Percentiles rank a stretch among this genome's conserved stretches.
phyloP scores from a whole-genome alignment of 1,140 invertebrate genomes.

The Brachionus asplanchnoidis region DNA sequence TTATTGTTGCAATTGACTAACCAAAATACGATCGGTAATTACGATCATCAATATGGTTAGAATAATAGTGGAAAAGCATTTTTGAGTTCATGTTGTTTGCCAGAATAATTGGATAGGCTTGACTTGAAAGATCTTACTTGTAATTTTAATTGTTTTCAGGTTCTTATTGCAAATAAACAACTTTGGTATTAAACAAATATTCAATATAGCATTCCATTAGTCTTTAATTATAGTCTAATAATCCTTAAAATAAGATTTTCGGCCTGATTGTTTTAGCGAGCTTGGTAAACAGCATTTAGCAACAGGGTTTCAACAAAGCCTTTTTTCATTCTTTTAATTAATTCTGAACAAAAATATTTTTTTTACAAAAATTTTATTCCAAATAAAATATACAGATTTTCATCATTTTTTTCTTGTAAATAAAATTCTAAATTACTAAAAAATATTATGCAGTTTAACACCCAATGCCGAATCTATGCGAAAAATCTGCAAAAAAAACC shows the following conservation, averaged over 20 bases:
- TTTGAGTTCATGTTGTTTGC: not conserved
- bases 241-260: not conserved
- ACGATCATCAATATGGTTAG: not conserved
- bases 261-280: not conserved
- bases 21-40: slow-evolving; percentile 16
- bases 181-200: slow-evolving; percentile 2
- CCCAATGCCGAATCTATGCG: too few relatives aligned
- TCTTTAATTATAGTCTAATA: not conserved
- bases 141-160: not conserved
- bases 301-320: too few relatives aligned
- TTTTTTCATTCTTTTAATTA: too few relatives aligned
- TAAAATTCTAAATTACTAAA: too few relatives aligned
- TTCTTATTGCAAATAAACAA: not conserved
- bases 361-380: too few relatives aligned
- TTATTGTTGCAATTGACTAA: not conserved
- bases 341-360: too few relatives aligned
- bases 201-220: not conserved
- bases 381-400: too few relatives aligned
- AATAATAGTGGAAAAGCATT: not conserved
- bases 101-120: slow-evolving; percentile 29
- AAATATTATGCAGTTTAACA: too few relatives aligned
- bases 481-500: too few relatives aligned
- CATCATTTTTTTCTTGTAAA: too few relatives aligned
- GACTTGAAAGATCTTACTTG: slow-evolving; percentile 5
- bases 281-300: not conserved